Evolutionary conservation across 2,113 vertebrate genomes (phyloP).

Genomic region (Varanus komodoensis): DNA sequence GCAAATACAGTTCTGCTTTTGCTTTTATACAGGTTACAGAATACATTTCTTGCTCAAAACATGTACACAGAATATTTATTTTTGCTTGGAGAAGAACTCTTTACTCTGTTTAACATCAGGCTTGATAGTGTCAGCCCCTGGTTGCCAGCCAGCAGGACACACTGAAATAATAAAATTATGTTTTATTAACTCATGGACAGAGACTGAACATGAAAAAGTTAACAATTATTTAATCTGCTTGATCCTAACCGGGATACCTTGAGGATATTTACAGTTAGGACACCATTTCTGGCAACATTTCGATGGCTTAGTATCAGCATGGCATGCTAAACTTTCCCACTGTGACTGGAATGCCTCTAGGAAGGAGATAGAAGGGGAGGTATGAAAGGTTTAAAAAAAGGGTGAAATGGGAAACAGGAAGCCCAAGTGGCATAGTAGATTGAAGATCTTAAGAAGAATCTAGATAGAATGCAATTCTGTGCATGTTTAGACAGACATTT

Average conservation of each 20-base stretch:
- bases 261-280: neutral
- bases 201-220: neutral
- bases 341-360: neutral
- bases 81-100: slow-evolving; percentile 96
- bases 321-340: neutral
- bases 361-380: no score
- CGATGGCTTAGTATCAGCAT: neutral
- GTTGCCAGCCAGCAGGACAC: slow-evolving; percentile 98
- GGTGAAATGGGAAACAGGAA: neutral
- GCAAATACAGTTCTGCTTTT: slow-evolving; percentile 54
- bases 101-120: slow-evolving; percentile 94
- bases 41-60: slow-evolving; percentile 48
- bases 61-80: slow-evolving; percentile 62
- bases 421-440: neutral
- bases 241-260: neutral
- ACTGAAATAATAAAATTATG: slow-evolving; percentile 80
- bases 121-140: slow-evolving; percentile 98
- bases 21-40: slow-evolving; percentile 61
- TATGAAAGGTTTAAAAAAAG: neutral
- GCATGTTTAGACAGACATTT: neutral
- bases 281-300: neutral
- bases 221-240: neutral
- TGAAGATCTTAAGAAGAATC: neutral
- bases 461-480: neutral
- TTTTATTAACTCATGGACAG: neutral